These are phyloP conservation scores for Lycorma delicatula DNA, from an alignment of 1,140 invertebrate species.

Conservation along the genomic window DNA sequence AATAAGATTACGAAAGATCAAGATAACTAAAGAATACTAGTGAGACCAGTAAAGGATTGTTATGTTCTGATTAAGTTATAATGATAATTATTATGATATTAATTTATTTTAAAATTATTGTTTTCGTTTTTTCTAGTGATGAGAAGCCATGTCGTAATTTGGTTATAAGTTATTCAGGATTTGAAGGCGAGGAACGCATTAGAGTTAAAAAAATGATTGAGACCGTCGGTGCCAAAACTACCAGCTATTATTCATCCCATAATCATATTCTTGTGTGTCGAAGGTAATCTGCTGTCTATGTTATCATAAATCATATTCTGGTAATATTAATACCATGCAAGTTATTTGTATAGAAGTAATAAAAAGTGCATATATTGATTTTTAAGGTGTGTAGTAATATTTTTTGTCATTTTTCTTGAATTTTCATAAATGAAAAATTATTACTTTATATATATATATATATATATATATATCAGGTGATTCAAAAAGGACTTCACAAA, in stretches of 20 bases:
- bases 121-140: conserved; percentile 33
- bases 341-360: too few relatives aligned
- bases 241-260: conserved; percentile 46
- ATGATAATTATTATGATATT: background rate
- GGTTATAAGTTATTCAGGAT: conserved; percentile 72
- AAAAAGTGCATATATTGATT: too few relatives aligned
- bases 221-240: conserved; percentile 74
- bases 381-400: too few relatives aligned
- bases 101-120: conserved; percentile 11
- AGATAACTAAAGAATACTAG: background rate
- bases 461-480: too few relatives aligned
- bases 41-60: background rate
- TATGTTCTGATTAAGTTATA: background rate
- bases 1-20: too few relatives aligned
- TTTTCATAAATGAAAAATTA: too few relatives aligned
- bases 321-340: too few relatives aligned
- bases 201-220: conserved; percentile 78
- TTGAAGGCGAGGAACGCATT: conserved; percentile 70
- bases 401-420: too few relatives aligned
- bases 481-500: too few relatives aligned
- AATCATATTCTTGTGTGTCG: conserved; percentile 49
- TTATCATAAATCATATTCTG: too few relatives aligned
- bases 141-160: conserved; percentile 50
- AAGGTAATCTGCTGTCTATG: too few relatives aligned
- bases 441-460: too few relatives aligned